phyloP scores from a whole-genome alignment of 2,113 vertebrate genomes.

The Brachypteracias leptosomus region DNA sequence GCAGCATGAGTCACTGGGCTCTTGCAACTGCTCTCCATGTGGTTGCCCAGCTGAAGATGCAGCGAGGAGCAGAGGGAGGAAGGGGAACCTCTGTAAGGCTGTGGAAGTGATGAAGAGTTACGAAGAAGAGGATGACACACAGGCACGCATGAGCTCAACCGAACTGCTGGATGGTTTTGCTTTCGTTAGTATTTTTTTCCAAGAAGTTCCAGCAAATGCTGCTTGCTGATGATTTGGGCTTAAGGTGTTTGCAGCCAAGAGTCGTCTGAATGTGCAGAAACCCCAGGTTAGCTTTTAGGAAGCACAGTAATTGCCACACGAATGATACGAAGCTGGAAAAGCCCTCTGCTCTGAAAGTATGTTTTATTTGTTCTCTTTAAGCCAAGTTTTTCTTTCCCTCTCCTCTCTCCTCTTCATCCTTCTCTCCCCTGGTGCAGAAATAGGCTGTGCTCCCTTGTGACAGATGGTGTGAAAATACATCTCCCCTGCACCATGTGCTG shows the following conservation, averaged over 20 bases:
- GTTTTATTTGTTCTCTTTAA: not conserved
- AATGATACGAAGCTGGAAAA: not conserved
- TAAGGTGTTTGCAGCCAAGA: not conserved
- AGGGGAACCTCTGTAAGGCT: rapidly evolving
- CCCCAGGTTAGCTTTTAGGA: not conserved
- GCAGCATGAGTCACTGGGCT: slow-evolving; percentile 54
- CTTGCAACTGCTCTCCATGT: not conserved
- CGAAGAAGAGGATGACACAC: rapidly evolving
- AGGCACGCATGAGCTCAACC: rapidly evolving
- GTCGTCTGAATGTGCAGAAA: not conserved
- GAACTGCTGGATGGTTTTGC: not conserved
- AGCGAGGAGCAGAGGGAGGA: not conserved
- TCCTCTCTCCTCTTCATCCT: not conserved
- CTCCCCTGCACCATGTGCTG: rapidly evolving
- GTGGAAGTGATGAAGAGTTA: not conserved
- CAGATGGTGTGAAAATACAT: not conserved
- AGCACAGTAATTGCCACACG: not conserved
- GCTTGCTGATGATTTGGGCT: not conserved
- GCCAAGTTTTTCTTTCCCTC: not conserved
- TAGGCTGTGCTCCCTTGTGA: not conserved
- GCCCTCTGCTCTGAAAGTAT: not conserved
- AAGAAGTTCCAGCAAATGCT: not conserved
- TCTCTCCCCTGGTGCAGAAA: not conserved
- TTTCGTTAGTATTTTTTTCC: not conserved
- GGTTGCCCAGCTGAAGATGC: slow-evolving; percentile 9